These are phyloP conservation scores for Coptotermes formosanus DNA, from an alignment of 1,140 invertebrate species.

Conservation along the genomic window DNA sequence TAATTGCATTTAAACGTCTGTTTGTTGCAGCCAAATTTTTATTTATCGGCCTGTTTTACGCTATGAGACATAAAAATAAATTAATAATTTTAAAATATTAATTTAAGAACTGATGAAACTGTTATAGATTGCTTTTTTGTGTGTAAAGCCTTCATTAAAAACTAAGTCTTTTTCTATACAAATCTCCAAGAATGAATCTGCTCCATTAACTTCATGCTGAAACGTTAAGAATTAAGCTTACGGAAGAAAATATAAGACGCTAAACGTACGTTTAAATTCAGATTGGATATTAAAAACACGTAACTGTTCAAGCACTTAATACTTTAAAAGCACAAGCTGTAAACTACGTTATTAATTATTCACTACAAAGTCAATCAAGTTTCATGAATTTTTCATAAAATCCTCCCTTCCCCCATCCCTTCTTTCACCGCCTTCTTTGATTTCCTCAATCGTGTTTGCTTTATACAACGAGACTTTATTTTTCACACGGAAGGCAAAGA, in stretches of 20 bases:
- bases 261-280: not conserved
- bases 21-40: too few relatives aligned
- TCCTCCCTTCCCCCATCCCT: not conserved
- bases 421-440: not conserved
- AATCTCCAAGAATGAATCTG: too few relatives aligned
- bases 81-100: too few relatives aligned
- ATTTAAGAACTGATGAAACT: too few relatives aligned
- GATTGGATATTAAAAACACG: not conserved
- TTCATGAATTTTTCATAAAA: conserved; percentile 11
- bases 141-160: too few relatives aligned
- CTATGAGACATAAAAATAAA: too few relatives aligned
- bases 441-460: not conserved
- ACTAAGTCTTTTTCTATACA: too few relatives aligned
- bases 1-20: too few relatives aligned
- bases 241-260: not conserved
- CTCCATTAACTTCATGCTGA: too few relatives aligned
- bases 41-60: too few relatives aligned
- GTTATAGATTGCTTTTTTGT: too few relatives aligned
- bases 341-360: not conserved
- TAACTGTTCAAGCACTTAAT: not conserved
- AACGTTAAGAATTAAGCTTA: not conserved
- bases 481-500: not conserved
- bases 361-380: not conserved
- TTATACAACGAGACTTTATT: not conserved
- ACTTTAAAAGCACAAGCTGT: not conserved